Evolutionary conservation across 2,888 invertebrate genomes (phyloP).

Genomic region (Phaonia tiefii): DNA sequence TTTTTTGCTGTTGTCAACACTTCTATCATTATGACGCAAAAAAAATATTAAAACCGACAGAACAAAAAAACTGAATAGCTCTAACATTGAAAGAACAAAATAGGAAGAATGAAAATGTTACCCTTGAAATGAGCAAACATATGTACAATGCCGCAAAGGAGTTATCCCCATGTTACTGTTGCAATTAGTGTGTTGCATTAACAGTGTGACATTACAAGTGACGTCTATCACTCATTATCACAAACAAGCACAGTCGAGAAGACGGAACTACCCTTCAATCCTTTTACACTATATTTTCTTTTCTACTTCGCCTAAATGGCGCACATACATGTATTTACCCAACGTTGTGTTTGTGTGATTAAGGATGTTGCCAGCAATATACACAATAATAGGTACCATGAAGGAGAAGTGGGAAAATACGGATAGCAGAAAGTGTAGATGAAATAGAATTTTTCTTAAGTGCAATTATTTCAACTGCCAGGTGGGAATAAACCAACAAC

Average conservation of each 20-base stretch:
- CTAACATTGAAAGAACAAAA: slow-evolving; percentile 2
- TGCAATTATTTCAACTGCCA: slow-evolving; percentile 65
- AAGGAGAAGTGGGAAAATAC: slow-evolving; percentile 29
- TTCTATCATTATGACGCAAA: not conserved
- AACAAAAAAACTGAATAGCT: too few species aligned
- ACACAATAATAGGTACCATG: too few species aligned
- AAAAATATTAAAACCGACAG: too few species aligned
- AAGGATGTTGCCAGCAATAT: too few species aligned
- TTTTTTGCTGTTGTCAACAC: not conserved
- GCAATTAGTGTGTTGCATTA: slow-evolving; percentile 70
- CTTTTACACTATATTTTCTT: too few species aligned
- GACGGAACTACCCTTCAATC: slow-evolving; percentile 32
- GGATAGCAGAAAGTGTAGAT: slow-evolving; percentile 30
- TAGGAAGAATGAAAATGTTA: slow-evolving; percentile 51
- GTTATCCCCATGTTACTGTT: slow-evolving; percentile 59
- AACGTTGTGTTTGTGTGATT: too few species aligned
- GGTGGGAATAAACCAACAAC: slow-evolving; percentile 49
- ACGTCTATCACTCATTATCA: slow-evolving; percentile 68
- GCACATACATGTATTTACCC: too few species aligned
- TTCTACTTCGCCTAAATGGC: too few species aligned
- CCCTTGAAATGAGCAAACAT: slow-evolving; percentile 56
- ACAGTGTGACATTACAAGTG: slow-evolving; percentile 68
- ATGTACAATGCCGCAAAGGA: too few species aligned
- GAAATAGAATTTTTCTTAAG: slow-evolving; percentile 55
- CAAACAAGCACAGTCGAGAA: slow-evolving; percentile 31